A percentile compares a stretch with the other conserved stretches of the same genome.
Evolutionary conservation across 2,113 vertebrate species (phyloP).

Genomic region (Halcyon malimbica): DNA sequence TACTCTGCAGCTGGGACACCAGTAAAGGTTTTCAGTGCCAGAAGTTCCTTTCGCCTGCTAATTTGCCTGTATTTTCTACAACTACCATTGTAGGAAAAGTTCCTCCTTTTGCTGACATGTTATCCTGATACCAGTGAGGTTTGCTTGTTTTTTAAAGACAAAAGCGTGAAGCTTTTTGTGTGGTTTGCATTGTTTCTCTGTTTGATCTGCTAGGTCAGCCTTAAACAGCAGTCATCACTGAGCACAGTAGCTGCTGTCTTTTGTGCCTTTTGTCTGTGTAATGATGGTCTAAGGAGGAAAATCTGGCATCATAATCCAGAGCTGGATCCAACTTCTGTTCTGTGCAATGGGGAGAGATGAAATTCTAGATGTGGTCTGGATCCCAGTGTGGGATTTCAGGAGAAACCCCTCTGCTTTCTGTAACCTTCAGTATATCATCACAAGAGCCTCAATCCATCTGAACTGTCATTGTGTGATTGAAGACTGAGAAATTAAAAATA

Average conservation of each 20-base stretch:
- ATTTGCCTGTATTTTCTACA: neutral
- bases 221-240: neutral
- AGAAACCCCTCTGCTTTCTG: neutral
- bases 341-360: neutral
- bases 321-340: neutral
- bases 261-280: neutral
- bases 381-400: neutral
- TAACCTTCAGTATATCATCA: neutral
- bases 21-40: neutral
- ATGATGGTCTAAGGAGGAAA: neutral
- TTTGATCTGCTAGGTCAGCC: neutral
- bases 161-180: neutral
- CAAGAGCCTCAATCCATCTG: neutral
- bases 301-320: neutral
- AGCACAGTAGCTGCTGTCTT: neutral
- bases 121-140: neutral
- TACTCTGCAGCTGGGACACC: neutral
- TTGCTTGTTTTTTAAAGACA: neutral
- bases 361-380: neutral
- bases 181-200: neutral
- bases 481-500: neutral
- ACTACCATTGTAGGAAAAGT: neutral
- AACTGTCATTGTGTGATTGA: neutral
- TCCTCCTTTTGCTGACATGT: neutral
- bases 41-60: neutral